Base-by-base conservation (phyloP, 2,113 vertebrate genomes). In the Entosphenus tridentatus region DNA sequence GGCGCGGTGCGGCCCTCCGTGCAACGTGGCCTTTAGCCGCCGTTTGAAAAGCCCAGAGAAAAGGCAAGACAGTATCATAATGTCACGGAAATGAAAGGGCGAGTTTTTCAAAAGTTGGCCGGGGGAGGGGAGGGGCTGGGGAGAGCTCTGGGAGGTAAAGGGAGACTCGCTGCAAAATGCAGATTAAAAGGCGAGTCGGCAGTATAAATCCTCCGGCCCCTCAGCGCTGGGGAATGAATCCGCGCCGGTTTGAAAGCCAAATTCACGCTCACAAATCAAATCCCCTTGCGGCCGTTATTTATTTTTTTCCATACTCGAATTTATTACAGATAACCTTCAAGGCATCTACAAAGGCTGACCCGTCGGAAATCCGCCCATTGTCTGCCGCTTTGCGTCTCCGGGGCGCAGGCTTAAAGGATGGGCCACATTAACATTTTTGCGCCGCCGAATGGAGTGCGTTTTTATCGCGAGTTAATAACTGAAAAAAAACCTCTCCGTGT, bases 271-370 rank as follows among this genome's bases (percentile, higher is more conserved):
- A 21, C 62, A 65, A 65, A 65, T 65, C 62, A 65, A 65, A 65
- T 65, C 21, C 62, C 62, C 62, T 65, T 65, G 62, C 21, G 62
- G 62, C 62, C 62, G 62, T 65, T 65, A 65, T 65, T 65, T 65
- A 65, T 65, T 65, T 39, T 39, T 65, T 65, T 65, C 62, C 62
- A 65, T 65, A 65, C n/a, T 21, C n/a, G 62, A 65, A 65, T 65
- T 65, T 65, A 65, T 65, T 65, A 16, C 62, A 65, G 62, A 65
- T 65, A 65, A 65, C 62, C 62, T 65, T 65, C 62, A 65, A 65
- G 62, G 62, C 62, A 65, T 65, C 62, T 65, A 39, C 62, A 65
- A 65, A 65, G 62, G 62, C 62, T 65, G 62, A 65, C 62, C 62
- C 62, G 21, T 65, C 62, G 21, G 62, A 65, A 65, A 65, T 65